These are phyloP conservation scores for Onychomys torridus DNA, from an alignment of 2,797 vertebrate species.

Conservation along the genomic window DNA sequence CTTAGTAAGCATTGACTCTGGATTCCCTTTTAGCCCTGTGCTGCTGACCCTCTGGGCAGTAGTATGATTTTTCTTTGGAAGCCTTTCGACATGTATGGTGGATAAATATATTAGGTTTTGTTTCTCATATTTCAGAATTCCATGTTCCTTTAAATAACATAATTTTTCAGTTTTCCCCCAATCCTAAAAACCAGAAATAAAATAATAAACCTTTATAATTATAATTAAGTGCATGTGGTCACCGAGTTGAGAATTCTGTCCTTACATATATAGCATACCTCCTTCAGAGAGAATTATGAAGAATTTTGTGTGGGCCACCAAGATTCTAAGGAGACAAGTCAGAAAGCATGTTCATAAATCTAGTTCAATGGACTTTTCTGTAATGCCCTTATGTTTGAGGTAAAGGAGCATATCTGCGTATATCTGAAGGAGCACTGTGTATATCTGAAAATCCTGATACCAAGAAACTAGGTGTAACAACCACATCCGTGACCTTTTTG, in stretches of 20 bases:
- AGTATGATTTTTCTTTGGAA: neutral
- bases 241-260: neutral
- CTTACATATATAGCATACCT: neutral
- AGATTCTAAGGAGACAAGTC: neutral
- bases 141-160: neutral
- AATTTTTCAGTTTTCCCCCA: neutral
- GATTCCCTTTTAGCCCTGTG: too few species aligned
- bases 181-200: neutral
- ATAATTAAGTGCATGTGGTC: neutral
- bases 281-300: neutral
- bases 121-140: neutral
- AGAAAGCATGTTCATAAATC: neutral
- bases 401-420: neutral
- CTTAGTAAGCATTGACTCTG: too few species aligned
- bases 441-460: neutral
- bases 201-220: neutral
- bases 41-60: too few species aligned
- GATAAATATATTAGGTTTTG: neutral
- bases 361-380: neutral
- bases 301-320: neutral
- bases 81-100: neutral
- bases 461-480: neutral
- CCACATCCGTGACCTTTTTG: neutral
- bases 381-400: neutral
- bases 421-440: neutral